Conservation (phyloP, 2,113 vertebrate genomes). For the Calypte anna region DNA sequence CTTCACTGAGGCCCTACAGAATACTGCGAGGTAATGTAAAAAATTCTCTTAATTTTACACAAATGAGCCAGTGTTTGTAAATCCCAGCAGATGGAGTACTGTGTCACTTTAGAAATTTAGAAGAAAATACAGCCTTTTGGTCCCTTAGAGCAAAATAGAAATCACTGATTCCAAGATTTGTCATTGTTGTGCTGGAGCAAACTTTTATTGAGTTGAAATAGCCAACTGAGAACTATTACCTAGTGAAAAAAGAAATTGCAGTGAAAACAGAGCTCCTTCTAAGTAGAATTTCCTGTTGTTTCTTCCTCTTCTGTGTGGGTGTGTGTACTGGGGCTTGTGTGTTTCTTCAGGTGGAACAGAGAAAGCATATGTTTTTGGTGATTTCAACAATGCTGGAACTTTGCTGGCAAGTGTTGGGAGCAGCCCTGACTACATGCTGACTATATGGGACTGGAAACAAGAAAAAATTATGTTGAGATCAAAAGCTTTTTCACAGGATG, state of each 20-base stretch:
- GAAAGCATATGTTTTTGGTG: slow-evolving; percentile 80
- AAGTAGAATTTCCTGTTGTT: not conserved
- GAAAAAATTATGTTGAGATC: slow-evolving; percentile 85
- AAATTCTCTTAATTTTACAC: not conserved
- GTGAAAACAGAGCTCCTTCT: not conserved
- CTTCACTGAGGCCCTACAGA: slow-evolving; percentile 83
- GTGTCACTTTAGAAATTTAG: not conserved
- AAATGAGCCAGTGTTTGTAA: not conserved
- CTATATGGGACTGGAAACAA: slow-evolving; percentile 92
- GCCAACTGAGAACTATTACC: not conserved
- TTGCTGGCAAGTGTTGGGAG: slow-evolving; percentile 88
- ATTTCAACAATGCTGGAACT: slow-evolving; percentile 84
- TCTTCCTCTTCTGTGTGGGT: not conserved
- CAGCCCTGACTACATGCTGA: slow-evolving; percentile 87
- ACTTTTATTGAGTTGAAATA: not conserved
- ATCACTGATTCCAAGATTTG: not conserved
- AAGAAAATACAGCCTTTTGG: not conserved
- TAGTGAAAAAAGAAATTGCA: not conserved
- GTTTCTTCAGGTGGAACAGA: slow-evolving; percentile 85
- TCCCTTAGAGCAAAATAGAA: not conserved
- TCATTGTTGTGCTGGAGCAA: not conserved
- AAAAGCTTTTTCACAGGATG: slow-evolving; percentile 91
- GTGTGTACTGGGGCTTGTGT: not conserved
- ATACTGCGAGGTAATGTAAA: slow-evolving; percentile 84
- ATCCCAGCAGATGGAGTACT: slow-evolving; percentile 22